Evolutionary conservation across 2,888 invertebrate species (phyloP).

Genomic region (Marasmarcha lunaedactyla): DNA sequence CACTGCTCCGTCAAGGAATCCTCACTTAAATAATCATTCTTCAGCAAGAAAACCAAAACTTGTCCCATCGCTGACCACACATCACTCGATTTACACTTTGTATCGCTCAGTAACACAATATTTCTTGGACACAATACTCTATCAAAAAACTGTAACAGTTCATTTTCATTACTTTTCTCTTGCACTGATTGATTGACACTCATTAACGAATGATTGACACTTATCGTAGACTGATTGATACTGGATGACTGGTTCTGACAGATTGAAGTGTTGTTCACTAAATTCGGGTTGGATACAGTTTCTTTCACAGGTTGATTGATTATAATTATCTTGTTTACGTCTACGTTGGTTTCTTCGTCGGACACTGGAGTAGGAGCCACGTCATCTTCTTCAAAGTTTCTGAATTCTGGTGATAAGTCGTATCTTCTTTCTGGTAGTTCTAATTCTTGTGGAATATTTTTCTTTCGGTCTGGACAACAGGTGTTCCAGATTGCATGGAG

Average conservation of each 20-base stretch:
- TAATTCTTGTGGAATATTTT: conserved; percentile 20
- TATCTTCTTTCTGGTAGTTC: conserved; percentile 23
- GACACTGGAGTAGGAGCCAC: conserved; percentile 30
- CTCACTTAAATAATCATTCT: conserved; percentile 66
- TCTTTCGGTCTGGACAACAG: conserved; percentile 42
- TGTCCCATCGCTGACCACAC: conserved; percentile 52
- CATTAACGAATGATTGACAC: conserved; percentile 2
- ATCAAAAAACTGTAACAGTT: conserved; percentile 38
- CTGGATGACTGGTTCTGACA: neutral
- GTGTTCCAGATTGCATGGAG: conserved; percentile 40
- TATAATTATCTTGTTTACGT: neutral
- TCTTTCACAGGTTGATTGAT: neutral
- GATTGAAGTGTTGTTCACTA: neutral
- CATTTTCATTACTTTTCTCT: conserved; percentile 14
- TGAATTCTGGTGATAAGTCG: conserved; percentile 31
- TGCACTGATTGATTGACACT: conserved; percentile 1
- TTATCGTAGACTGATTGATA: conserved; percentile 5
- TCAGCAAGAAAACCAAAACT: conserved; percentile 59
- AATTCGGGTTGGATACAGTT: neutral
- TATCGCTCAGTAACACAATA: conserved; percentile 34
- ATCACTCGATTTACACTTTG: conserved; percentile 19
- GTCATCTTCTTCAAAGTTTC: conserved; percentile 35
- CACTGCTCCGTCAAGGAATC: conserved; percentile 76
- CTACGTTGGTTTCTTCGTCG: conserved; percentile 26
- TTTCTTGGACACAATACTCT: conserved; percentile 49